These are phyloP conservation scores for Argyresthia goedartella DNA, from an alignment of 2,888 invertebrate genomes.

Conservation along the genomic window DNA sequence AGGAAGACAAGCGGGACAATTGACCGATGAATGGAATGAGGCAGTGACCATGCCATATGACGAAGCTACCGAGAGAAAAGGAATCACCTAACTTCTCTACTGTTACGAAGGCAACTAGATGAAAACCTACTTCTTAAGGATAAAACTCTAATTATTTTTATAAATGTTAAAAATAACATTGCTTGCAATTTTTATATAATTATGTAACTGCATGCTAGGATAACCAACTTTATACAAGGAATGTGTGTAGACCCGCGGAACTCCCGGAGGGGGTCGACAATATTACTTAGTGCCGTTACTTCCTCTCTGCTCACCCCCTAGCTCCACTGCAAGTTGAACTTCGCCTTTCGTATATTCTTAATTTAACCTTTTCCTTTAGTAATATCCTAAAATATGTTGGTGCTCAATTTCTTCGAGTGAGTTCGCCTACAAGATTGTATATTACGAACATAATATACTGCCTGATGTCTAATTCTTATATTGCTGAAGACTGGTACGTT, in stretches of 20 bases:
- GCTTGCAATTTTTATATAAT: slow-evolving; percentile 48
- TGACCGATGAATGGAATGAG: slow-evolving; percentile 44
- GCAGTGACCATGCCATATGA: slow-evolving; percentile 34
- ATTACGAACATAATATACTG: slow-evolving; percentile 46
- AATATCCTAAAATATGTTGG: slow-evolving; percentile 42
- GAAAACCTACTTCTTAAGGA: slow-evolving; percentile 67
- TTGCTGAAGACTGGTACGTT: slow-evolving; percentile 50
- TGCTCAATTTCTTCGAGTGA: slow-evolving; percentile 51
- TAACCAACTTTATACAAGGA: slow-evolving; percentile 10
- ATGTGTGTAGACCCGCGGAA: slow-evolving; percentile 17
- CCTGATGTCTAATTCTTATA: slow-evolving; percentile 39
- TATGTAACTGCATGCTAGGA: slow-evolving; percentile 24
- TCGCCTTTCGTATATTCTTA: slow-evolving; percentile 10
- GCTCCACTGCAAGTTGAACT: slow-evolving; percentile 3
- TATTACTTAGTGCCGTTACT: slow-evolving; percentile 42
- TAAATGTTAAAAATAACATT: slow-evolving; percentile 69
- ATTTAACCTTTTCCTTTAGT: slow-evolving; percentile 24
- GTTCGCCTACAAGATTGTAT: slow-evolving; percentile 31
- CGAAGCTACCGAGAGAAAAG: slow-evolving; percentile 63
- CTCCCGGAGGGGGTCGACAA: slow-evolving; percentile 13
- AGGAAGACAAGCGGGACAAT: slow-evolving; percentile 48
- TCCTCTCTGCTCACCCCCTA: slow-evolving; percentile 14
- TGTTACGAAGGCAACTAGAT: slow-evolving; percentile 69
- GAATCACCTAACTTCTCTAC: slow-evolving; percentile 65
- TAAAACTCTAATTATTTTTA: slow-evolving; percentile 67